Evolutionary conservation across 1,140 invertebrate genomes (phyloP), one percentile per base, ranked within the genome.

Genomic region (Musca vetustissima): DNA sequence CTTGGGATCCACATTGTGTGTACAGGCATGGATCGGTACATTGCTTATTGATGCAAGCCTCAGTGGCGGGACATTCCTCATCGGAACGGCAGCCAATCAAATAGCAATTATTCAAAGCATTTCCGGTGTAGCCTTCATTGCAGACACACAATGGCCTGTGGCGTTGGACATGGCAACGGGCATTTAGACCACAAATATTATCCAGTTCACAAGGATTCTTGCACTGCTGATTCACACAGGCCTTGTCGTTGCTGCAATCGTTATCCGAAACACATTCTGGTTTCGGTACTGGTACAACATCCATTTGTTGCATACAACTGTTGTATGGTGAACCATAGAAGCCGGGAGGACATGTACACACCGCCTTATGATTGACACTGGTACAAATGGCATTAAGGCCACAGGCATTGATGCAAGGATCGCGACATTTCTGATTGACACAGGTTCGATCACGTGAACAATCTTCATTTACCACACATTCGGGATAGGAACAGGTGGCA

Each of bases 141-240:
- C 95, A 97, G 1, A 90, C 88, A 76, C 95, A 97, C 21, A 93
- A 85, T 7, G 93, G 91, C 75, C 93, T 84, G 75, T 97, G 95
- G 43, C 90, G 84, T 81, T 90, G 89, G 0, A 93, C 91, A 64
- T 90, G 85, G 78, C 95, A 97, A 68, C 90, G 88, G 2, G 94
- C 92, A 76, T 95, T 94, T 24, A 86, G 83, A 7, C 93, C 93
- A 76, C 94, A 96, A 64, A 88, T 86, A 75, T 87, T 87, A 0
- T 86, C 73, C 43, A 81, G 83, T 69, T 85, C 85, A 76, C 94
- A 96, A n/a, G 94, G 93, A 81, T 92, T 88, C 52, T 87, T 84
- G 74, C 94, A 96, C 66, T 83, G 86, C 68, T 89, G 84, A 76
- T 93, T 90, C 21, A 92, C 88, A 77, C 95, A 97, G 13, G 93